These are phyloP conservation scores for Oligia strigilis DNA, from an alignment of 2,888 invertebrate genomes.

Conservation along the genomic window DNA sequence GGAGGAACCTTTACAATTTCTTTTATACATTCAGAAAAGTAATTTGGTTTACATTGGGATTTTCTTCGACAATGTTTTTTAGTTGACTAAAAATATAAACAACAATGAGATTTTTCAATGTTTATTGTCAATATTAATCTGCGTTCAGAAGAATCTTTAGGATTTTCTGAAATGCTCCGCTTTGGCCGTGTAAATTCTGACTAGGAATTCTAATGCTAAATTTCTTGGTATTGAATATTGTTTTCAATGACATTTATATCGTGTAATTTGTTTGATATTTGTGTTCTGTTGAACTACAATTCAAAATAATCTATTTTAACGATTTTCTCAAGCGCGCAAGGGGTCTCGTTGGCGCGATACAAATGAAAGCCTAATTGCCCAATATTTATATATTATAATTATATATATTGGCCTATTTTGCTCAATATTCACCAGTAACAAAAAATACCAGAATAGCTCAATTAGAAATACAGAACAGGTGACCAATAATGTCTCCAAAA, in stretches of 20 bases:
- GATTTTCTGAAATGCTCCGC: constrained; percentile 34
- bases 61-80: constrained; percentile 51
- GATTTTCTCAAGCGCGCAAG: neutral
- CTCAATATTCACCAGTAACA: neutral
- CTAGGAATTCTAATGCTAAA: constrained; percentile 31
- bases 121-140: constrained; percentile 60
- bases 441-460: neutral
- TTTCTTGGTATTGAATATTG: constrained; percentile 19
- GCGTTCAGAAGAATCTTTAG: constrained; percentile 27
- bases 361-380: neutral
- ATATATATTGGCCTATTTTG: too few relatives aligned
- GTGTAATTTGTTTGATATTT: neutral
- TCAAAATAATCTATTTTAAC: neutral
- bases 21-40: constrained; percentile 65
- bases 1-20: constrained; percentile 62
- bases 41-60: constrained; percentile 59
- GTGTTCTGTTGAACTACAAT: neutral
- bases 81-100: constrained; percentile 9
- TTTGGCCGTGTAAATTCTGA: constrained; percentile 9
- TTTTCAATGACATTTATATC: constrained; percentile 9
- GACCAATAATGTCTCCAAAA: neutral
- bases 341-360: neutral
- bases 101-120: constrained; percentile 49
- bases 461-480: neutral
- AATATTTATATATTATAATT: too few relatives aligned